Base-by-base conservation (phyloP, 2,888 invertebrate species). In the Rhamphomyia laevipes region DNA sequence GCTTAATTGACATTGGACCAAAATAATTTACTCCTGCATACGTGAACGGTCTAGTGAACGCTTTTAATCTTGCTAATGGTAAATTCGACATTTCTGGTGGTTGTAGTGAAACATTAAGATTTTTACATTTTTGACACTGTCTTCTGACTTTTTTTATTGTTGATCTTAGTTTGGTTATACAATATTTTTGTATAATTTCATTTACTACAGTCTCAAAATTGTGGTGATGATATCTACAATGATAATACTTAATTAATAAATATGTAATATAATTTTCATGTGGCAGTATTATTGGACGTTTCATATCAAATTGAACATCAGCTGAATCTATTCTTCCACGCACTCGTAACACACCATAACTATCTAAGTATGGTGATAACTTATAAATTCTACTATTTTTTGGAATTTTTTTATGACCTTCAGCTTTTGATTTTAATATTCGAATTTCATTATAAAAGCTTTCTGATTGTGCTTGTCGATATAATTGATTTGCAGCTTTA, bases 1-100 rank as follows among this genome's bases (percentile, higher is more conserved):
- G 47, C 1, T 33, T 31, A 1, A 54, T 43, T 2, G 15, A 38
- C 4, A 53, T 38, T 4, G 51, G 53, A 1, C 51, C 50, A 27
- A 55, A 52, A 41, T 49, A 52, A 16, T 51, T 52, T 30, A 54
- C 7, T 1, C 50, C 50, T 7, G 43, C 46, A 13, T 49, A 52
- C 1, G 49, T 46, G 17, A 53, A 53, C 27, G 51, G 51, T 50
- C 45, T 37, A 52, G 47, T 38, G 48, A 48, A 49, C 1, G 47
- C n/a, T 13, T 31, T 38, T 3, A 54, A 17, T 41, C 49, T 45
- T 38, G 45, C 52, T 43, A 13, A 27, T 13, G 42, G 46, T n/a
- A 53, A 43, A 18, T 35, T 50, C 10, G 42, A 46, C 52, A 53
- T 52, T 45, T 47, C 45, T 21, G 52, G 52, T 17, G 16, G n/a